Evolutionary conservation across 30 jellyfish, hydroid and myxozoan species (phyloP).

Genomic region (Aurelia aurita complex sp. Pacific): DNA sequence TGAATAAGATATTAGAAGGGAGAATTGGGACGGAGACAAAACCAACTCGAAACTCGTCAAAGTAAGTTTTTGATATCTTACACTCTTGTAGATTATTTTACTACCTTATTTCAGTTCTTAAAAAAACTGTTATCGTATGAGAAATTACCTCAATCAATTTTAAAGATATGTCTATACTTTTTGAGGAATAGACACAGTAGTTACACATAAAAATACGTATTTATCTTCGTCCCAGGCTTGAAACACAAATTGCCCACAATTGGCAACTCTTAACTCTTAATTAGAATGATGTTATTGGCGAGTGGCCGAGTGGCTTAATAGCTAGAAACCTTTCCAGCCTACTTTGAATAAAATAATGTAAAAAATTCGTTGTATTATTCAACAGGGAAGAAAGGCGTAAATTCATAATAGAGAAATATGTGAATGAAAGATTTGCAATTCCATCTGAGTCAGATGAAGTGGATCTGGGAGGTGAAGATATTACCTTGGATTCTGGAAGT

Average conservation of each 20-base stretch:
- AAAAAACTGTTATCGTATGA: background rate
- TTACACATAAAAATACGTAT: too few relatives aligned
- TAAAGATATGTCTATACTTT: too few relatives aligned
- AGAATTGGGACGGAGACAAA: slow-evolving; percentile 59
- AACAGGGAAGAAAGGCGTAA: slow-evolving; percentile 79
- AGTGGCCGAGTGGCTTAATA: too few relatives aligned
- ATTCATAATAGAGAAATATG: slow-evolving; percentile 74
- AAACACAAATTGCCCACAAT: too few relatives aligned
- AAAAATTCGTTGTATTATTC: too few relatives aligned
- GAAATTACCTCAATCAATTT: too few relatives aligned
- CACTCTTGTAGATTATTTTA: background rate
- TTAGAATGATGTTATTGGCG: too few relatives aligned
- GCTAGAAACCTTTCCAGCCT: too few relatives aligned
- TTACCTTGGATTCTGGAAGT: slow-evolving; percentile 24
- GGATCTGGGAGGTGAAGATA: slow-evolving; percentile 39
- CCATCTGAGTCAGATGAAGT: slow-evolving; percentile 38
- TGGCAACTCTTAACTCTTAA: too few relatives aligned
- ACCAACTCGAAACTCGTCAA: slow-evolving; percentile 83
- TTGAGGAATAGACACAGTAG: too few relatives aligned
- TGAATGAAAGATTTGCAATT: slow-evolving; percentile 38
- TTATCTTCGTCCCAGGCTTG: too few relatives aligned
- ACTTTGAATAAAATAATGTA: too few relatives aligned
- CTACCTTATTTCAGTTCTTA: background rate
- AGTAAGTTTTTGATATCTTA: slow-evolving; percentile 34
- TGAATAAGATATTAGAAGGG: slow-evolving; percentile 83